Evolutionary conservation across 1,140 invertebrate species (phyloP), one percentile per base, ranked within the genome.

Genomic region (Pachyrhynchus sulphureomaculatus): DNA sequence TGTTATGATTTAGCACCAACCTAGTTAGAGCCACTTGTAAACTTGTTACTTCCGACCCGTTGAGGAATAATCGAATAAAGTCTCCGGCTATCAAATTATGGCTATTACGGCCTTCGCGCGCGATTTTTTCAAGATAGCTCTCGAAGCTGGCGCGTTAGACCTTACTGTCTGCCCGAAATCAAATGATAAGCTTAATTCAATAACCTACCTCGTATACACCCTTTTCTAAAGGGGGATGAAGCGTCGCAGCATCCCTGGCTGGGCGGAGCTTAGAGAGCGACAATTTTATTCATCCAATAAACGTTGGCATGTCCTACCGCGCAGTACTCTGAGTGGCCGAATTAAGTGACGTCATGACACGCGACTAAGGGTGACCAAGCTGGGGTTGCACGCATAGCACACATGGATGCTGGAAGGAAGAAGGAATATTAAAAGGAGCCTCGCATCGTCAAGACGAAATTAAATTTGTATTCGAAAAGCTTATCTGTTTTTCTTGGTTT

Each of bases 111-210:
- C 61, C 65, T 65, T 70, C 65, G 70, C 68, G 67, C 71, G 64
- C 65, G 66, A 70, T 74, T 74, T 73, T 72, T 68, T 68, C 67
- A 68, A 67, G 64, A 67, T 59, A 56, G 56, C 62, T 64, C 67
- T 56, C 62, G 20, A 39, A 58, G 67, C 70, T 67, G 64, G 60
- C 72, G 68, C 71, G 73, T 70, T 66, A 68, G 66, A 67, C 66
- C 81, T 81, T 80, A 81, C 80, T 80, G 79, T 80, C 78, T 79
- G 79, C 80, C 77, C 81, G 82, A 85, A 86, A 85, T 85, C 83
- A 84, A 86, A 86, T 85, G 84, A 86, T 86, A 83, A 84, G 82
- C 82, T 83, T 86, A 86, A 86, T 86, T 86, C 83, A 84, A 86
- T 86, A 85, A 86, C 81, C 67, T 47, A 48, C 59, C 59, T 45